These are phyloP conservation scores for Hybos culiciformis DNA, from an alignment of 2,888 invertebrate genomes.

Conservation along the genomic window DNA sequence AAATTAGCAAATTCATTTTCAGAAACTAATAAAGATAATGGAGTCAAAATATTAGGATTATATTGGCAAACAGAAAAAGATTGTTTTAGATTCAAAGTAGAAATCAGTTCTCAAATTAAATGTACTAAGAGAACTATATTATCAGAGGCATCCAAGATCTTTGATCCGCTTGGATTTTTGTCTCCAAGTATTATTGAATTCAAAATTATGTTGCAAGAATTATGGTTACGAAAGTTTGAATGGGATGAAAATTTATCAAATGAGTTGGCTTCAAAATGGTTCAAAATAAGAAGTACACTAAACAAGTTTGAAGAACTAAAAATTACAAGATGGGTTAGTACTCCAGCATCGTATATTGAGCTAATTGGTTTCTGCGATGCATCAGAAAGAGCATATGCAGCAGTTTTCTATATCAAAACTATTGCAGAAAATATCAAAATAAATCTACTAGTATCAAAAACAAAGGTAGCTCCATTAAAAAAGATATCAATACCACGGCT, in stretches of 20 bases:
- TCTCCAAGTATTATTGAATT: no score
- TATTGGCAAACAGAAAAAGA: slow-evolving; percentile 8
- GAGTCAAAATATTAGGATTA: slow-evolving; percentile 10
- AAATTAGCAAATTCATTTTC: slow-evolving; percentile 1
- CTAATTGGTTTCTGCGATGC: not conserved
- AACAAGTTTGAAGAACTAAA: not conserved
- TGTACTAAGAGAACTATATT: no score
- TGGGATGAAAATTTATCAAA: no score
- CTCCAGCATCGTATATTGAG: not conserved
- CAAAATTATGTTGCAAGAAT: no score
- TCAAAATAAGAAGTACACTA: not conserved
- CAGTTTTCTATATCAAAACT: not conserved
- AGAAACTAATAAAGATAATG: not conserved
- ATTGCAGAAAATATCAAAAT: not conserved
- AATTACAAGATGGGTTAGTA: not conserved
- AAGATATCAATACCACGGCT: not conserved
- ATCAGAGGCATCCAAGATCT: no score
- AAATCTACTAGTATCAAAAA: not conserved
- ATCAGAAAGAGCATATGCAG: not conserved
- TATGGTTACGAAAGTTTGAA: no score
- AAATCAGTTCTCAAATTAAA: no score
- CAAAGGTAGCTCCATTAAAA: not conserved
- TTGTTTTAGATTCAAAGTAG: slow-evolving; percentile 3
- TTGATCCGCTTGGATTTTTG: no score
- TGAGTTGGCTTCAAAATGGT: no score